Percentiles rank a stretch among this genome's conserved stretches.
Evolutionary conservation across 1,140 invertebrate species (phyloP).

Genomic region (Mya arenaria): DNA sequence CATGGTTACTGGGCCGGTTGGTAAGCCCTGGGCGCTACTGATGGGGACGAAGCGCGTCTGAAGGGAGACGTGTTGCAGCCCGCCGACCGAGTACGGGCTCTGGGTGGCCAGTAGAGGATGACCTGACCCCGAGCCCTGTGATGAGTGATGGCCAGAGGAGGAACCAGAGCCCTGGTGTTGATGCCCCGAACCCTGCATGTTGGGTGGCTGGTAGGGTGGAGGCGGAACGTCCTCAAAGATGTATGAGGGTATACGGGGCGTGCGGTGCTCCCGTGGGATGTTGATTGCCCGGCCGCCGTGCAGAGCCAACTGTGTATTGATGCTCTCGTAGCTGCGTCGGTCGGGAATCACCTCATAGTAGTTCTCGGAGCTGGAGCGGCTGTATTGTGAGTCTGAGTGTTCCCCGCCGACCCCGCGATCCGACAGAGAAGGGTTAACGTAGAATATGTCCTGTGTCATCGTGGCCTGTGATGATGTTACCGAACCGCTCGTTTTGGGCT

Average conservation of each 20-base stretch:
- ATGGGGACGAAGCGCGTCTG: slow-evolving; percentile 22
- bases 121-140: slow-evolving; percentile 48
- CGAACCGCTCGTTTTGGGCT: slow-evolving; percentile 67
- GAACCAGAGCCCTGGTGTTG: slow-evolving; percentile 14
- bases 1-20: slow-evolving; percentile 36
- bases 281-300: slow-evolving; percentile 56
- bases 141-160: slow-evolving; percentile 40
- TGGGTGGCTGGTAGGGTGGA: slow-evolving; percentile 75
- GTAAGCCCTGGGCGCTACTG: slow-evolving; percentile 12
- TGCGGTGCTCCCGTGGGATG: slow-evolving; percentile 45
- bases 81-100: slow-evolving; percentile 15
- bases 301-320: slow-evolving; percentile 71
- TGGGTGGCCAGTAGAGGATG: slow-evolving; percentile 33
- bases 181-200: slow-evolving; percentile 35
- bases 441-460: slow-evolving; percentile 79
- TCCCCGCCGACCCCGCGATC: slow-evolving; percentile 71
- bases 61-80: slow-evolving; percentile 45
- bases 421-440: slow-evolving; percentile 77
- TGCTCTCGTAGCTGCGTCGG: slow-evolving; percentile 77
- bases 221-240: slow-evolving; percentile 77
- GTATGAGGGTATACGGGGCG: slow-evolving; percentile 63
- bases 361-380: slow-evolving; percentile 77
- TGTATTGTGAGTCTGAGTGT: slow-evolving; percentile 71
- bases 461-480: slow-evolving; percentile 78
- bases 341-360: slow-evolving; percentile 79